A percentile compares a stretch with the other conserved stretches of the same genome.
phyloP scores from a whole-genome alignment of 2,888 invertebrate species.

The Mimachlamys varia region DNA sequence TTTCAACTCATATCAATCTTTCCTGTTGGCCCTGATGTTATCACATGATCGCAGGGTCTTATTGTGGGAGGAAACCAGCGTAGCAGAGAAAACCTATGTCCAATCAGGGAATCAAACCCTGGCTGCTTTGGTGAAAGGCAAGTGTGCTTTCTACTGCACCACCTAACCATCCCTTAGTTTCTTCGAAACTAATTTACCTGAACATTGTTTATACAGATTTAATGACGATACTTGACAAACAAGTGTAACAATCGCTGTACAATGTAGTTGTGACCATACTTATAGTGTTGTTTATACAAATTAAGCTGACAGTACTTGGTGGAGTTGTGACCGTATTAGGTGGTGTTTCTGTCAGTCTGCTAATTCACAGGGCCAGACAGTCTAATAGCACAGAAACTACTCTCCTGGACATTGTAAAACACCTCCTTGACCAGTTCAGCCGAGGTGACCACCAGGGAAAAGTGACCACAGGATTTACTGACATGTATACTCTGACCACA shows the following conservation, averaged over 20 bases:
- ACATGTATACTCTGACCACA: background rate
- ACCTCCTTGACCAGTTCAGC: background rate
- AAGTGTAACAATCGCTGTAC: no score
- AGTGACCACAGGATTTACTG: constrained; percentile 10
- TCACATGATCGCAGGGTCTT: no score
- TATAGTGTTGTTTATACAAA: background rate
- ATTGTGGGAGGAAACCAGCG: no score
- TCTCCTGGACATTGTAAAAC: background rate
- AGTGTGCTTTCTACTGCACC: no score
- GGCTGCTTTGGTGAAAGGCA: no score
- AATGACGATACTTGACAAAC: background rate
- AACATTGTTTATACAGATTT: background rate
- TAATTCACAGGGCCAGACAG: constrained; percentile 11
- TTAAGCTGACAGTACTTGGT: background rate
- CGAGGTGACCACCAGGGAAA: constrained; percentile 5
- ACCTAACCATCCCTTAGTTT: no score
- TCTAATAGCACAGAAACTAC: background rate
- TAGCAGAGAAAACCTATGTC: no score
- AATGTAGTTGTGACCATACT: background rate
- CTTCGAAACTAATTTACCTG: background rate
- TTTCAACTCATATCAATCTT: no score
- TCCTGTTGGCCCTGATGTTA: no score
- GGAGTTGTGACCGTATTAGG: background rate
- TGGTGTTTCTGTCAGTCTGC: constrained; percentile 14
- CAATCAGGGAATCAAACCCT: no score